Evolutionary conservation across 2,113 vertebrate species (phyloP), one percentile per base, ranked within the genome.

Genomic region (Junco hyemalis): DNA sequence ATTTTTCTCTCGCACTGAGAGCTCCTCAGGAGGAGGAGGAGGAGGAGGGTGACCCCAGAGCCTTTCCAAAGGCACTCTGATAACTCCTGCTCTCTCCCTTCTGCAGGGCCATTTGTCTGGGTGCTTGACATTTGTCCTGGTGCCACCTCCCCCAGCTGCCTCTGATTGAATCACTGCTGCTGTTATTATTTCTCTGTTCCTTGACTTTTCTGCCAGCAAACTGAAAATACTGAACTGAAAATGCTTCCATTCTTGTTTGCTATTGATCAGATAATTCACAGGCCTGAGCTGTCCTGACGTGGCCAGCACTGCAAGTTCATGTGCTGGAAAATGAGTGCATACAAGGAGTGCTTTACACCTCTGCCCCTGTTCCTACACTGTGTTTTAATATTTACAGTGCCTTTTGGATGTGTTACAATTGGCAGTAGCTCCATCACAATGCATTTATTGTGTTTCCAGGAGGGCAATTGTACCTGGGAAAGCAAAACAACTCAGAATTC

Each of bases 201-300:
- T 73, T 78, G 92, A 45, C 64, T 96, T 83, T 96, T 83, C 38
- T 81, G 29, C 72, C 87, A n/a, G 68, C 15, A 47, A 85, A 51
- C 88, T 68, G 81, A 80, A 91, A 96, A 89, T 63, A 42, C 40
- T 17, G 59, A 85, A 51, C 88, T 68, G 81, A 77, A 91, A 96
- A 89, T 63, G 22, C 38, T 89, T 85, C n/a, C 53, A n/a, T 68
- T 91, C 81, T 56, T 33, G 24, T 61, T 88, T 61, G 80, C 45
- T 70, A 42, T 88, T 91, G 90, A 95, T 96, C 90, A 92, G 72
- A 38, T 87, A 63, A 95, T 81, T 86, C 83, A 59, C 64, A 33
- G 77, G 38, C 69, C 86, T 66, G 74, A 73, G 85, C 36, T 57
- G 44, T 17, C 64, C 36, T 50, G 80, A 54, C 1, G 2, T 40